Percentiles rank a stretch among this genome's conserved stretches.
Evolutionary conservation across 2,113 vertebrate species (phyloP).

Genomic region (Vombatus ursinus): DNA sequence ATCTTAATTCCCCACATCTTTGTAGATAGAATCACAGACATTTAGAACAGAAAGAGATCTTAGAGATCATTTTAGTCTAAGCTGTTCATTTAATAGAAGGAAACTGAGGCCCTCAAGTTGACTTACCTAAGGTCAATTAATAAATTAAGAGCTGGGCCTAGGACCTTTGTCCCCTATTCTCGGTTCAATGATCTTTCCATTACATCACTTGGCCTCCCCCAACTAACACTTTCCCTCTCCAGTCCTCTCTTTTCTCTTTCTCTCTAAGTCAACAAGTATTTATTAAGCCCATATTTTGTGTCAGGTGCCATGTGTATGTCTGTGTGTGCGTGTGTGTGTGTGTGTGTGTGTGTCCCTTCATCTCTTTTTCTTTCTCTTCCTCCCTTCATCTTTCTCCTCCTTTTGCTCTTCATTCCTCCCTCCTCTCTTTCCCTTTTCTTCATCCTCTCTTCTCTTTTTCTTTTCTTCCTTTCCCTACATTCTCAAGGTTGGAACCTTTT

Average conservation of each 20-base stretch:
- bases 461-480: not conserved
- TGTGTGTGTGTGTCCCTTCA: not conserved
- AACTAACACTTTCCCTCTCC: not conserved
- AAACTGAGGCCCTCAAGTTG: not conserved
- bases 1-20: not conserved
- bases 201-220: not conserved
- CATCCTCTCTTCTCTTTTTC: not conserved
- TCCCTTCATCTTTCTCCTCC: not conserved
- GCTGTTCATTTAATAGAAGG: not conserved
- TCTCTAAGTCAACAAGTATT: not conserved
- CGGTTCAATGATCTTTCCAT: not conserved
- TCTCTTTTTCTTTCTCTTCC: not conserved
- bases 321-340: not conserved
- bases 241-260: not conserved
- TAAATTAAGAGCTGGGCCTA: not conserved
- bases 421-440: not conserved
- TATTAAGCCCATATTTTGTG: not conserved
- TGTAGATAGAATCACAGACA: not conserved
- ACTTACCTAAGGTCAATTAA: not conserved
- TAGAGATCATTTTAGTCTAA: not conserved
- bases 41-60: not conserved
- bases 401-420: not conserved
- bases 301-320: not conserved
- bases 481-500: not conserved
- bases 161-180: not conserved